phyloP scores from a whole-genome alignment of 2,797 vertebrate genomes.

The Dendrocincla fuliginosa region DNA sequence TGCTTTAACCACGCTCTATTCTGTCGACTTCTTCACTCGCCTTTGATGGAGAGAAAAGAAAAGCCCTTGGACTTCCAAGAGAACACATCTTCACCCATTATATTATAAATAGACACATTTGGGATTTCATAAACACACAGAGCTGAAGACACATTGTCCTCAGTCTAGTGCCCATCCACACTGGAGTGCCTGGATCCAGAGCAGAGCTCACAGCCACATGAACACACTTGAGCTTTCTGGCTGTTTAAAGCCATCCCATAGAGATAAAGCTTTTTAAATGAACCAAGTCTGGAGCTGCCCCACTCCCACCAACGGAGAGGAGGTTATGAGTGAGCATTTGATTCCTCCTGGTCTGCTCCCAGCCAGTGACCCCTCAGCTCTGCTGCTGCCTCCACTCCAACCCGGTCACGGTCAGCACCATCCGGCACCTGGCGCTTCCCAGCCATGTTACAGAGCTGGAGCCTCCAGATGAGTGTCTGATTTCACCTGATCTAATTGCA shows the following conservation, averaged over 20 bases:
- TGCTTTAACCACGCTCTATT: conserved; percentile 43
- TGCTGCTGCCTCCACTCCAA: background rate
- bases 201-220: background rate
- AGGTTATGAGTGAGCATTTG: background rate
- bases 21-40: background rate
- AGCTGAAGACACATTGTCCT: background rate
- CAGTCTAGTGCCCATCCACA: background rate
- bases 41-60: conserved; percentile 49
- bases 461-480: background rate
- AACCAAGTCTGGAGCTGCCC: background rate
- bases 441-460: background rate
- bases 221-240: background rate
- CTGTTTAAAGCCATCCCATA: background rate
- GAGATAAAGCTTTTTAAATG: background rate
- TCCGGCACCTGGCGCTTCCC: background rate
- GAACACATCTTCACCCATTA: background rate
- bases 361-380: background rate
- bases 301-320: background rate
- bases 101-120: background rate
- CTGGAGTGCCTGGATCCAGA: background rate
- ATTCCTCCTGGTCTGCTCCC: background rate
- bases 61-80: conserved; percentile 9
- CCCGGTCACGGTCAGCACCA: fast-evolving
- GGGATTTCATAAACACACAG: conserved; percentile 10
- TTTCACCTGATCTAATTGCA: conserved; percentile 31